These are phyloP conservation scores for Lates japonicus DNA, from an alignment of 2,797 vertebrate genomes.

Conservation along the genomic window DNA sequence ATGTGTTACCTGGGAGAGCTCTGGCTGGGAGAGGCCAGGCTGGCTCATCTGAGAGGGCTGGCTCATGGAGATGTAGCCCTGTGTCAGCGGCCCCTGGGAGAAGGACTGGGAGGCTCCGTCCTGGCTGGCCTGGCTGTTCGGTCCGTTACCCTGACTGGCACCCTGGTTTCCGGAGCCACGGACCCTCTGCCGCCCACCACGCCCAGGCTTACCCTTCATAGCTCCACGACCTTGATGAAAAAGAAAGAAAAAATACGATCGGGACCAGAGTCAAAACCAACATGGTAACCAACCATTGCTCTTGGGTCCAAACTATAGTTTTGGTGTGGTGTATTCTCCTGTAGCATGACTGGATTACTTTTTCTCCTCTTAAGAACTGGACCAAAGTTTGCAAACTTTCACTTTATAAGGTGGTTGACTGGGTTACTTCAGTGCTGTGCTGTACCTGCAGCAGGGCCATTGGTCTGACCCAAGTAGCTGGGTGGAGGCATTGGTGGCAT, in stretches of 20 bases:
- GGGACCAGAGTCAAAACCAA: neutral
- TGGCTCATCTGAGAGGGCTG: slow-evolving; percentile 99
- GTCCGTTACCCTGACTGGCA: slow-evolving; percentile 89
- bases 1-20: slow-evolving; percentile 93
- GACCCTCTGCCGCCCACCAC: slow-evolving; percentile 94
- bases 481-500: slow-evolving; percentile 99
- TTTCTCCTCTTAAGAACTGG: neutral
- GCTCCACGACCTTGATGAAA: slow-evolving; percentile 90
- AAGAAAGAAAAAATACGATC: neutral
- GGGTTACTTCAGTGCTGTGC: neutral
- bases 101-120: slow-evolving; percentile 97
- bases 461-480: slow-evolving; percentile 94
- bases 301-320: neutral
- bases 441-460: slow-evolving; percentile 93
- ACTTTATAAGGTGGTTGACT: neutral
- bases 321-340: neutral
- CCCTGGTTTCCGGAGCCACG: slow-evolving; percentile 92
- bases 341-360: neutral
- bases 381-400: neutral
- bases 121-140: slow-evolving; percentile 95
- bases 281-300: neutral
- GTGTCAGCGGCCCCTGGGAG: slow-evolving; percentile 98
- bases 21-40: slow-evolving; percentile 97
- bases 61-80: slow-evolving; percentile 99
- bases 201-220: slow-evolving; percentile 93